Conservation (phyloP, 2,113 vertebrate species). For the Dendrocopos noguchii region DNA sequence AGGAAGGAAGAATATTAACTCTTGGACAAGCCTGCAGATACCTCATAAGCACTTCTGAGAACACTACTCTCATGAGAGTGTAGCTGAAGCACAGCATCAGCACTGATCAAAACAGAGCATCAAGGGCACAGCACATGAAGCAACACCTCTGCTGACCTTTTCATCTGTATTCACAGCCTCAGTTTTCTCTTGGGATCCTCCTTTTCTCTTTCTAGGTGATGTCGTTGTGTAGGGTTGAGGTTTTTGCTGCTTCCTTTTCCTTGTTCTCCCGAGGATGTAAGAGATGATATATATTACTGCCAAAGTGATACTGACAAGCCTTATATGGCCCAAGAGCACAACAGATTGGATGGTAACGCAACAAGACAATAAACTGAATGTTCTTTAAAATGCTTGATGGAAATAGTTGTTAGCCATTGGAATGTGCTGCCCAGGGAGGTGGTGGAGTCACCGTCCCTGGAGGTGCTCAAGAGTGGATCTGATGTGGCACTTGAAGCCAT, state of each 20-base stretch:
- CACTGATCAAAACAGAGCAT: neutral
- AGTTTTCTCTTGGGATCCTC: conserved; percentile 14
- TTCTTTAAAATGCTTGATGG: neutral
- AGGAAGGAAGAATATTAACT: neutral
- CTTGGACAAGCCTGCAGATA: neutral
- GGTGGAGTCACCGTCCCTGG: no score
- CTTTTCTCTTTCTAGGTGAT: conserved; percentile 51
- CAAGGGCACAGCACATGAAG: neutral
- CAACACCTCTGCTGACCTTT: conserved; percentile 52
- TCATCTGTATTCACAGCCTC: neutral
- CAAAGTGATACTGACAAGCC: neutral
- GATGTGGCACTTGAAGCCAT: no score
- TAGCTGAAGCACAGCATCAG: neutral
- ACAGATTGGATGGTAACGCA: neutral
- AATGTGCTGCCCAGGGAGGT: no score
- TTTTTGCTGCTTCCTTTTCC: conserved; percentile 48
- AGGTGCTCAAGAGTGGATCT: no score
- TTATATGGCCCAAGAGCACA: neutral
- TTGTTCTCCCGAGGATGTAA: conserved; percentile 51
- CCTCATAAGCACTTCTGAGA: neutral
- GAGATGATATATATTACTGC: neutral
- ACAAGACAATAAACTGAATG: neutral
- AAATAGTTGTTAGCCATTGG: neutral
- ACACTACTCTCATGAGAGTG: neutral
- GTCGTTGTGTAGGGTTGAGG: conserved; percentile 58